Percentiles rank a stretch among this genome's conserved stretches.
Conservation (phyloP, 1,140 invertebrate species). For the Panagrolaimus sp. region DNA sequence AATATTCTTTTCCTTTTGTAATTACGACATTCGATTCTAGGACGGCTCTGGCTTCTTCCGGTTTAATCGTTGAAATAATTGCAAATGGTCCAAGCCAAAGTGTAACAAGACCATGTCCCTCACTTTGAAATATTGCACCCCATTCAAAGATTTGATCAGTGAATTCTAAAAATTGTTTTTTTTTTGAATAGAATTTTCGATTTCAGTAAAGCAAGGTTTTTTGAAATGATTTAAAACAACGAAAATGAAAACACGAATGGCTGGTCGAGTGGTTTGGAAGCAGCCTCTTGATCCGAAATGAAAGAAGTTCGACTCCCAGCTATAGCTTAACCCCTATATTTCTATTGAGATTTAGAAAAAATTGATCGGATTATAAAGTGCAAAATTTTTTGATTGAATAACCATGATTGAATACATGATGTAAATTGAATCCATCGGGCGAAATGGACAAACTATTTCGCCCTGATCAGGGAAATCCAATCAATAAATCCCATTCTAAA, state of each 20-base stretch:
- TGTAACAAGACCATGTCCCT: constrained; percentile 21
- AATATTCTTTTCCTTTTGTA: constrained; percentile 30
- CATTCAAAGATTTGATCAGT: constrained; percentile 20
- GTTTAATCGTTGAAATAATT: constrained; percentile 22
- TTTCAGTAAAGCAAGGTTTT: too few species aligned
- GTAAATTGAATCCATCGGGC: too few species aligned
- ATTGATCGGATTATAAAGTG: too few species aligned
- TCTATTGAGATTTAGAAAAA: too few species aligned
- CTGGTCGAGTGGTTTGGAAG: too few species aligned
- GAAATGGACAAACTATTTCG: neutral
- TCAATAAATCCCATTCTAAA: neutral
- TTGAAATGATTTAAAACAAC: too few species aligned
- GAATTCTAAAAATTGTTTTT: constrained; percentile 18
- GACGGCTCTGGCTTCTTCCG: constrained; percentile 20
- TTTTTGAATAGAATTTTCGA: too few species aligned
- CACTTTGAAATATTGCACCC: neutral
- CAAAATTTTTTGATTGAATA: neutral
- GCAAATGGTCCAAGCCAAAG: constrained; percentile 34
- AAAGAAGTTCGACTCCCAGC: too few species aligned
- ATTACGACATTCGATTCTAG: constrained; percentile 25
- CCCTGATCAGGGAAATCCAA: too few species aligned
- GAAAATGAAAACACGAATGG: too few species aligned
- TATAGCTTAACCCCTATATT: too few species aligned
- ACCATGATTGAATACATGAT: neutral
- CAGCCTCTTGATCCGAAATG: too few species aligned